Conservation (phyloP, 64 coral and sea anemone species). For the Catalaphyllia jardinei region DNA sequence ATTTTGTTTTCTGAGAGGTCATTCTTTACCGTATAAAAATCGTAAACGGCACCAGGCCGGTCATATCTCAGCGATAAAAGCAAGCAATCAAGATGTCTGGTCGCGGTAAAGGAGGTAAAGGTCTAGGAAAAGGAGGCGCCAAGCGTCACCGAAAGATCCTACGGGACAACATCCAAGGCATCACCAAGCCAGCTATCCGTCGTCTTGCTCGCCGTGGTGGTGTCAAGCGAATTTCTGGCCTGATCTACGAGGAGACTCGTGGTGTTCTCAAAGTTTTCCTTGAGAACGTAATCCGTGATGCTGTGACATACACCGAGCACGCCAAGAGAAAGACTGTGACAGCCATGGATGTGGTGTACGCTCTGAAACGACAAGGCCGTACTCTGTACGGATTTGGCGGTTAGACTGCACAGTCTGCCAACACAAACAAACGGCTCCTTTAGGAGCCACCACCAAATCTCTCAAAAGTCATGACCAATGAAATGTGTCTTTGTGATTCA, state of each 20-base stretch:
- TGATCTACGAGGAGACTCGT: constrained; percentile 73
- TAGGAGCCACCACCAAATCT: constrained; percentile 4
- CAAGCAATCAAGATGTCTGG: constrained; percentile 23
- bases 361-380: too few relatives aligned
- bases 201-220: constrained; percentile 77
- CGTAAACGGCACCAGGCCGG: too few relatives aligned
- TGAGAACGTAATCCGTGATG: constrained; percentile 49
- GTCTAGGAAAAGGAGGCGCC: constrained; percentile 88
- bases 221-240: constrained; percentile 78
- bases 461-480: background rate
- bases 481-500: background rate
- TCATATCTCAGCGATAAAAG: too few relatives aligned
- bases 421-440: too few relatives aligned
- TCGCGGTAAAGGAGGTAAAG: constrained; percentile 67
- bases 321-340: constrained; percentile 50
- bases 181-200: constrained; percentile 77
- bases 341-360: constrained; percentile 25
- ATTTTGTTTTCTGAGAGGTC: too few relatives aligned
- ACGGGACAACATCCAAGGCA: constrained; percentile 80
- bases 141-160: constrained; percentile 88
- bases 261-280: constrained; percentile 44
- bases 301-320: constrained; percentile 49
- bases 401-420: too few relatives aligned
- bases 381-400: too few relatives aligned
- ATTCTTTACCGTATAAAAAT: too few relatives aligned